phyloP scores from a whole-genome alignment of 2,888 invertebrate species.

The Plagodis dolabraria region DNA sequence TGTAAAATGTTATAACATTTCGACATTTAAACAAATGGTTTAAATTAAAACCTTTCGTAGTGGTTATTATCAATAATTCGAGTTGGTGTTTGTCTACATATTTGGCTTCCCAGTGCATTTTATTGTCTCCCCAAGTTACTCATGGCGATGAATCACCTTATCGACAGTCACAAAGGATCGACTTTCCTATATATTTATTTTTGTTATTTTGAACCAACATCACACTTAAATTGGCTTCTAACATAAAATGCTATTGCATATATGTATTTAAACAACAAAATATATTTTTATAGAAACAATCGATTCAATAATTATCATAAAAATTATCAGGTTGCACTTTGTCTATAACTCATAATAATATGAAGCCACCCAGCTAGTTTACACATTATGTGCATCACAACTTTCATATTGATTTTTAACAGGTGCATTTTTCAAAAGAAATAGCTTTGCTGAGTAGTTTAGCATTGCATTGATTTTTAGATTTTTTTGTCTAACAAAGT shows the following conservation, averaged over 20 bases:
- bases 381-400: background rate
- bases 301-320: background rate
- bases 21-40: too few relatives aligned
- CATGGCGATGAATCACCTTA: slow-evolving; percentile 77
- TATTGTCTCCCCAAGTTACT: slow-evolving; percentile 64
- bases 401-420: background rate
- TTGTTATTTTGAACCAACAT: background rate
- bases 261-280: too few relatives aligned
- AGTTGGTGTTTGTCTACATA: background rate
- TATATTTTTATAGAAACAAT: background rate
- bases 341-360: too few relatives aligned
- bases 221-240: too few relatives aligned
- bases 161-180: slow-evolving; percentile 63
- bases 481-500: slow-evolving; percentile 9
- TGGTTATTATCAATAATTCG: too few relatives aligned
- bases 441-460: too few relatives aligned
- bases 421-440: too few relatives aligned
- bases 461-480: slow-evolving; percentile 4
- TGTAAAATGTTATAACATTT: too few relatives aligned
- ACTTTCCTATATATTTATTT: slow-evolving; percentile 46
- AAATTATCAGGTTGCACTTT: too few relatives aligned
- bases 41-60: too few relatives aligned
- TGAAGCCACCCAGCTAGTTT: too few relatives aligned
- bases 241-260: too few relatives aligned
- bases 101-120: slow-evolving; percentile 22